phyloP scores from a whole-genome alignment of 2,888 invertebrate genomes.

The Cheilosia urbana region DNA sequence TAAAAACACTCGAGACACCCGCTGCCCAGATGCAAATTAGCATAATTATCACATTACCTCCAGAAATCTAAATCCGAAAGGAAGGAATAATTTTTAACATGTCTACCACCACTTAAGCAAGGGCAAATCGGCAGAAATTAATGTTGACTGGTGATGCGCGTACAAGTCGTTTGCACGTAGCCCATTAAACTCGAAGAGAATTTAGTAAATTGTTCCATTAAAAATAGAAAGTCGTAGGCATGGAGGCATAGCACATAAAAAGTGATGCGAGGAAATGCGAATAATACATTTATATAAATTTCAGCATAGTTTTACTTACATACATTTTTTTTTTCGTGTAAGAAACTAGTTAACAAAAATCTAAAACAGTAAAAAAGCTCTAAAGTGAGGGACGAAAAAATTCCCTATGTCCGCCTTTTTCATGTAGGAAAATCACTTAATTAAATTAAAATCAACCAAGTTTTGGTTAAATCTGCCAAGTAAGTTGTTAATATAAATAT shows the following conservation, averaged over 20 bases:
- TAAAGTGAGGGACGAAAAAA: too few relatives aligned
- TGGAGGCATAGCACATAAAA: not conserved
- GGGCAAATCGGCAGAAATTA: slow-evolving; percentile 63
- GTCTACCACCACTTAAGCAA: slow-evolving; percentile 57
- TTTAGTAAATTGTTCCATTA: slow-evolving; percentile 52
- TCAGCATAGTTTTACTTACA: too few relatives aligned
- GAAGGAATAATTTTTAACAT: slow-evolving; percentile 64
- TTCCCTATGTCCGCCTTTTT: too few relatives aligned
- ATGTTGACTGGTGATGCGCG: slow-evolving; percentile 65
- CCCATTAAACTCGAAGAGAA: slow-evolving; percentile 58
- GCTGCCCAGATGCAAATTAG: slow-evolving; percentile 77
- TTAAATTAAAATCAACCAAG: too few relatives aligned
- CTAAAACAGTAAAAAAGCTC: too few relatives aligned
- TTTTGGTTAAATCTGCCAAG: too few relatives aligned
- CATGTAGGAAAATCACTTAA: too few relatives aligned
- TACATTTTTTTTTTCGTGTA: too few relatives aligned
- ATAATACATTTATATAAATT: too few relatives aligned
- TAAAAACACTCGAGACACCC: slow-evolving; percentile 72
- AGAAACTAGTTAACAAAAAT: too few relatives aligned
- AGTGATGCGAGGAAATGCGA: not conserved
- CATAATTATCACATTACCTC: slow-evolving; percentile 81
- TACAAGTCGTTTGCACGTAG: slow-evolving; percentile 73
- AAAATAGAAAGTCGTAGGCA: slow-evolving; percentile 1
- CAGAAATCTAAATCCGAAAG: slow-evolving; percentile 77
- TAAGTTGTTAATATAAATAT: too few relatives aligned